phyloP scores from a whole-genome alignment of 2,797 vertebrate species.

The Octomys mimax region DNA sequence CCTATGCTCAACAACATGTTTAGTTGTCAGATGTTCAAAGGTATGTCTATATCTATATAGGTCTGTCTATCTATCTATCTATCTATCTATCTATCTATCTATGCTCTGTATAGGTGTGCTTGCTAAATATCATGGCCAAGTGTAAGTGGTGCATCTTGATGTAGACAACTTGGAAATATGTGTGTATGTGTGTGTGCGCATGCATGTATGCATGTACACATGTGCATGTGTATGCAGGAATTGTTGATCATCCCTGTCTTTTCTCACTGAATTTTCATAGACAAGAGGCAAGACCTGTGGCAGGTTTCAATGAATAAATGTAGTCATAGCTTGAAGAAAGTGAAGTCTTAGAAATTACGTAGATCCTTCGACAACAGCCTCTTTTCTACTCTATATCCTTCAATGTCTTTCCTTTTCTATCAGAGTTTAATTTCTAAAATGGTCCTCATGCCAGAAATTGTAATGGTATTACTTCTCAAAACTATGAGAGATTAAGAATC shows the following conservation, averaged over 20 bases:
- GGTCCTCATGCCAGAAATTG: constrained; percentile 27
- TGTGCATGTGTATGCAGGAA: background rate
- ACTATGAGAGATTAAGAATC: background rate
- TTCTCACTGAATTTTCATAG: constrained; percentile 11
- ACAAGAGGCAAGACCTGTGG: background rate
- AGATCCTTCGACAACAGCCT: background rate
- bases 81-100: background rate
- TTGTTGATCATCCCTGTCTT: constrained; percentile 19
- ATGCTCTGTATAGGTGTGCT: background rate
- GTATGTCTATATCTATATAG: too few species aligned
- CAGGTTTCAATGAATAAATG: constrained; percentile 5
- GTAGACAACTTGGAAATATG: background rate
- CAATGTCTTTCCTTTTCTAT: constrained; percentile 7
- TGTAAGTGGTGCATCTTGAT: background rate
- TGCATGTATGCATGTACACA: background rate
- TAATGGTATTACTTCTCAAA: constrained; percentile 17
- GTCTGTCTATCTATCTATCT: too few species aligned
- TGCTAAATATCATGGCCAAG: constrained; percentile 2
- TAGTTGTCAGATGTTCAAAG: background rate
- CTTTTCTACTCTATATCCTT: background rate
- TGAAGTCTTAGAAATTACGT: background rate
- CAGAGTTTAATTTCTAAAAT: constrained; percentile 45
- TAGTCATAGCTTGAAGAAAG: background rate
- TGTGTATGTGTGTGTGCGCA: background rate
- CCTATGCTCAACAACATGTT: background rate